Evolutionary conservation across 2,113 vertebrate species (phyloP).

Genomic region (Proteles cristata): DNA sequence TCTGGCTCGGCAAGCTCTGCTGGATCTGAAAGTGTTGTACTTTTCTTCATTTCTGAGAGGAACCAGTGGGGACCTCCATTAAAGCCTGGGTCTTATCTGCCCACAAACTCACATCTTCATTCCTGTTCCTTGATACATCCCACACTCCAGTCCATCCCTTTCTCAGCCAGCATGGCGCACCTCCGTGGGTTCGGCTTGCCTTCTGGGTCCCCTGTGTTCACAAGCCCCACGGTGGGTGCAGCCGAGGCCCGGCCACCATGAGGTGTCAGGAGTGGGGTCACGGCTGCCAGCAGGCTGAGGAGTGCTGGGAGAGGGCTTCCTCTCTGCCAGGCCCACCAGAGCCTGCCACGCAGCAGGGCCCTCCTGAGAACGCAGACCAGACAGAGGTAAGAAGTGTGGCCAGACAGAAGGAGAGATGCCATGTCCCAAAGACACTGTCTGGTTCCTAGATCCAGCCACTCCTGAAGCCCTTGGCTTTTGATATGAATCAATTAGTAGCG

Average conservation of each 20-base stretch:
- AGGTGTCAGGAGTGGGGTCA: no score
- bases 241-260: background rate
- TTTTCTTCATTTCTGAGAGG: background rate
- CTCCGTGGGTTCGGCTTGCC: no score
- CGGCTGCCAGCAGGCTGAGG: background rate
- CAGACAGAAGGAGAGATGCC: background rate
- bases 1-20: background rate
- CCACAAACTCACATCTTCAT: background rate
- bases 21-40: background rate
- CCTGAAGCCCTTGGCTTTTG: background rate
- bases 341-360: background rate
- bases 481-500: rapidly evolving
- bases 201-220: background rate
- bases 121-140: background rate
- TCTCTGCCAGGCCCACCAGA: rapidly evolving
- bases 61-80: background rate
- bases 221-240: rapidly evolving
- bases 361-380: background rate
- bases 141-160: background rate
- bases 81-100: background rate
- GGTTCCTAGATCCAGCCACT: background rate
- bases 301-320: background rate
- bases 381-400: background rate
- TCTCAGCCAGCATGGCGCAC: background rate
- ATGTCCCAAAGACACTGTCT: background rate